A percentile compares a stretch with the other conserved stretches of the same genome.
Evolutionary conservation across 2,888 invertebrate species (phyloP).

Genomic region (Hecatera dysodea): DNA sequence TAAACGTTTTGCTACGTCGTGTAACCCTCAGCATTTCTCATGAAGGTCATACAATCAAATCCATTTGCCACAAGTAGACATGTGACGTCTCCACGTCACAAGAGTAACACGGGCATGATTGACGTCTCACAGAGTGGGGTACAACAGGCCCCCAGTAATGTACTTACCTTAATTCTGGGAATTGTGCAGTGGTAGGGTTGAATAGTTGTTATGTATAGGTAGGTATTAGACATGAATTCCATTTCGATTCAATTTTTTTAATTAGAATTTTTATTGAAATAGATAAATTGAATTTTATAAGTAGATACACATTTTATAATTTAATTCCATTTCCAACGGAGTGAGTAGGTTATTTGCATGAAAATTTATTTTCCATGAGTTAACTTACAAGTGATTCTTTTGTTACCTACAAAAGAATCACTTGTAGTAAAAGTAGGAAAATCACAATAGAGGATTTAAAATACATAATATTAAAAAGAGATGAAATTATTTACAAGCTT

Average conservation of each 20-base stretch:
- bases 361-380: not conserved
- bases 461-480: too few relatives aligned
- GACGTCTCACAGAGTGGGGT: constrained; percentile 57
- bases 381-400: not conserved
- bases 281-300: not conserved
- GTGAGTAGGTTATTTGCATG: not conserved
- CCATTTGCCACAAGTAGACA: constrained; percentile 35
- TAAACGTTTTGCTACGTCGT: not conserved
- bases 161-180: constrained; percentile 36
- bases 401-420: too few relatives aligned
- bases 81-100: constrained; percentile 55
- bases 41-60: constrained; percentile 52
- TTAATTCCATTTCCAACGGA: not conserved
- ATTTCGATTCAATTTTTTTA: constrained; percentile 15
- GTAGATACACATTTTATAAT: not conserved
- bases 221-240: constrained; percentile 9
- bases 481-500: too few relatives aligned
- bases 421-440: too few relatives aligned
- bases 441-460: too few relatives aligned
- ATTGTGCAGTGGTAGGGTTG: constrained; percentile 52
- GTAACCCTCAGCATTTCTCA: constrained; percentile 21
- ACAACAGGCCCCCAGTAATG: constrained; percentile 51
- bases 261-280: not conserved
- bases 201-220: constrained; percentile 24
- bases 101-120: constrained; percentile 52